Evolutionary conservation across 2,888 invertebrate genomes (phyloP), one percentile per base, ranked within the genome.

Genomic region (Agriotes lineatus): DNA sequence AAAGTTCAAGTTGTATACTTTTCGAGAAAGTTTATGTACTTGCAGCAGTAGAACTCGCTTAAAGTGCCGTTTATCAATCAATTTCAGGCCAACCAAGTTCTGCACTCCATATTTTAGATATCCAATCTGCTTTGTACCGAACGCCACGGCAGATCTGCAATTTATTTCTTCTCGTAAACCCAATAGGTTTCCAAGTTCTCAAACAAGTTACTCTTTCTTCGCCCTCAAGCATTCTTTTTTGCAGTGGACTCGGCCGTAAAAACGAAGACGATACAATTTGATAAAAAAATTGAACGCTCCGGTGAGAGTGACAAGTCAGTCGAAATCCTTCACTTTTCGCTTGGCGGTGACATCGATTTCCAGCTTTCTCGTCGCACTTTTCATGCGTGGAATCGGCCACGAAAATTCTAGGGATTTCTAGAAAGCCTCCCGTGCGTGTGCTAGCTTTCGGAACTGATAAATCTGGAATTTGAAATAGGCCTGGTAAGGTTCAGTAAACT

Each of bases 261-360:
- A 33, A 6, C 12, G n/a, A 12, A 12, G 12, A 12, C 19, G 33
- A 33, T 52, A 52, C 52, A 52, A 33, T 22, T 52, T 25, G 52
- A 52, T 33, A 33, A 52, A 48, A 20, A 20, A 52, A 52, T 52
- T 33, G 33, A 33, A 33, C 52, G 52, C 33, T 1, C 6, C 52
- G 12, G n/a, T 52, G 52, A 14, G 30, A 18, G 16, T 52, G 52
- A 52, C 52, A 52, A 52, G 9, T 52, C 14, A 16, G 14, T 33
- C 52, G 16, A 10, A 52, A 33, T 30, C 10, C 25, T 9, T 18
- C 18, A 22, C 19, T 48, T 48, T 10, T 18, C 48, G n/a, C 12
- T 9, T 6, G 22, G n/a, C n/a, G 20, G 7, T 12, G 48, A 48
- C 22, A 48, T 48, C 22, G 48, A 48, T 18, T 48, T 1, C 19